Conservation (phyloP, 2,113 vertebrate genomes). For the Hucho hucho region DNA sequence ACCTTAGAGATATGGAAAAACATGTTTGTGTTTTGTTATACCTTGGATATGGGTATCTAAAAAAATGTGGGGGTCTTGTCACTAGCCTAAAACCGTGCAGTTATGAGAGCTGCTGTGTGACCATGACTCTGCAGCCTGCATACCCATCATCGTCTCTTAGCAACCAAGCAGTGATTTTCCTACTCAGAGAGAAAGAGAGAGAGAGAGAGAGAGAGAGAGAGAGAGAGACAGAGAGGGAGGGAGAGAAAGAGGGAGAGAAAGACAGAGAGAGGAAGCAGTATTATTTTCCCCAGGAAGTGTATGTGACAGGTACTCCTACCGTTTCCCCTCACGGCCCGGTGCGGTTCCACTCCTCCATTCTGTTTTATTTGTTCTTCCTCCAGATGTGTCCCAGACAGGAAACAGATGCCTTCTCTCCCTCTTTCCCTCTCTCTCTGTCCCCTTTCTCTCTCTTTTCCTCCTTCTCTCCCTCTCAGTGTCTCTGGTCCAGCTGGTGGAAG, state of each 20-base stretch:
- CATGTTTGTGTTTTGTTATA: no score
- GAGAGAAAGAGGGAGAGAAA: not conserved
- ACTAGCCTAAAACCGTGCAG: no score
- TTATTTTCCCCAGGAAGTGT: slow-evolving; percentile 53
- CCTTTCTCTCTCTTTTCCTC: slow-evolving; percentile 7
- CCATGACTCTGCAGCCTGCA: not conserved
- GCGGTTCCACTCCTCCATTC: slow-evolving; percentile 10
- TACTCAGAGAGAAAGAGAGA: not conserved
- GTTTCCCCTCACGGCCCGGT: slow-evolving; percentile 20
- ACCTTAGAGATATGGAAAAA: no score
- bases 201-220: not conserved
- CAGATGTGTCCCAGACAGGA: slow-evolving; percentile 70
- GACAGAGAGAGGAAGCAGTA: slow-evolving; percentile 39
- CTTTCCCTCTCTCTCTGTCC: slow-evolving; percentile 17
- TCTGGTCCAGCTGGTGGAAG: slow-evolving; percentile 17
- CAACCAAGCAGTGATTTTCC: slow-evolving; percentile 4
- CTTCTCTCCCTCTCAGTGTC: not conserved
- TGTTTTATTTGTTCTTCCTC: slow-evolving; percentile 65
- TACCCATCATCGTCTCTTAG: not conserved
- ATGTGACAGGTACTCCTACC: slow-evolving; percentile 44
- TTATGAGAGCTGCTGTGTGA: not conserved
- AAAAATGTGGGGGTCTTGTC: no score
- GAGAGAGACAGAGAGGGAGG: not conserved
- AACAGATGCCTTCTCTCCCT: slow-evolving; percentile 59
- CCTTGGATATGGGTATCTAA: no score